Evolutionary conservation across 1,140 invertebrate species (phyloP).

Genomic region (Stenopsyche tienmushanensis): DNA sequence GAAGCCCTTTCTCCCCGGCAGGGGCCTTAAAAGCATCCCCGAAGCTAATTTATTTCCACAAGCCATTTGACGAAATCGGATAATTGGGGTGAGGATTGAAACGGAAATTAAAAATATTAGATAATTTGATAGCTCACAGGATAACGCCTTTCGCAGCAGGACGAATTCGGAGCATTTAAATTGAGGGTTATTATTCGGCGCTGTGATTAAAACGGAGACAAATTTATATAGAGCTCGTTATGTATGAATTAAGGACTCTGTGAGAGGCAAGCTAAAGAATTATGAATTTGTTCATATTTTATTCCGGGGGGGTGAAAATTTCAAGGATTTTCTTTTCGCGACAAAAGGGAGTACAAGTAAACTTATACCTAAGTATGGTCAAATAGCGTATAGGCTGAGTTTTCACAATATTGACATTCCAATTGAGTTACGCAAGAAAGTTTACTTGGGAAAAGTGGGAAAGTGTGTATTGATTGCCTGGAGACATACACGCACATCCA

Average conservation of each 20-base stretch:
- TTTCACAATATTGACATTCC: constrained; percentile 19
- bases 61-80: neutral
- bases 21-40: neutral
- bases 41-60: constrained; percentile 3
- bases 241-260: too few relatives aligned
- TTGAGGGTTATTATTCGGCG: too few relatives aligned
- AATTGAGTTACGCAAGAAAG: constrained; percentile 14
- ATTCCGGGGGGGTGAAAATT: too few relatives aligned
- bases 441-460: neutral
- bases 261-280: too few relatives aligned
- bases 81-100: neutral
- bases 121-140: neutral
- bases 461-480: constrained; percentile 11
- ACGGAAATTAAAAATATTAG: constrained; percentile 1
- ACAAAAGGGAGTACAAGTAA: neutral
- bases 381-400: neutral
- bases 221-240: too few relatives aligned
- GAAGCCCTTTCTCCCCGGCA: neutral
- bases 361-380: neutral
- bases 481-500: neutral
- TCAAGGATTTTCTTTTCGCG: neutral
- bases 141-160: too few relatives aligned
- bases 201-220: too few relatives aligned
- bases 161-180: too few relatives aligned
- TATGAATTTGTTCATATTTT: too few relatives aligned